Base-by-base conservation (phyloP, 2,888 invertebrate genomes). In the Pheosia gnoma region DNA sequence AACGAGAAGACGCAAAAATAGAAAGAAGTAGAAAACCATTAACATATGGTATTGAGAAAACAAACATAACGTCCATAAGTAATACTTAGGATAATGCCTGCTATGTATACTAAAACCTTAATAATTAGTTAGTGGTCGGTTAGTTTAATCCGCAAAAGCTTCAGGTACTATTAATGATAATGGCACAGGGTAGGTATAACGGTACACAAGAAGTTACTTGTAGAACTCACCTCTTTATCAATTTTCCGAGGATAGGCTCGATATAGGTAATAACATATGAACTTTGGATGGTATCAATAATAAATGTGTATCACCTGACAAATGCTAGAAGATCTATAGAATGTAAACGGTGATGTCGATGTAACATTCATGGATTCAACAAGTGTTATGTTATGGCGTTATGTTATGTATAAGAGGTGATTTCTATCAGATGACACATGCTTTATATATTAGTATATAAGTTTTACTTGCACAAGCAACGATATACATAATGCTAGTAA, bases 281-380 rank as follows among this genome's bases (percentile, higher is more conserved):
- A 65, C 63, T 56, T 54, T 53, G 59, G 68, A 57, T 72, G 70
- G 59, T 66, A 25, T 25, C 25, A 73, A 63, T 74, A 82, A 91
- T 86, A 91, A 91, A 86, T 88, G 86, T 89, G 94, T 94, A 91
- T 94, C 93, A 82, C 95, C 95, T 95, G 95, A 93, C 95, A 95
- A 95, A 94, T 93, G 95, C 95, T 95, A 92, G 95, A 95, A 95
- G 95, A 92, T 87, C 76, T 69, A 76, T 68, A 68, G 64, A 75
- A 64, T 72, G 74, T 75, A 77, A 81, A 80, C 74, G 81, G 78
- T 86, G 84, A 84, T 70, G 68, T 83, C 86, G 86, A 90, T 79
- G 75, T 88, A 88, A 90, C 87, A 88, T 88, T 81, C 86, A 90
- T 92, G 90, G 87, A 84, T 81, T 80, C 82, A 83, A 61, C 6